Percentiles rank a stretch among this genome's conserved stretches.
Conservation (phyloP, 2,113 vertebrate genomes). For the Entosphenus tridentatus region DNA sequence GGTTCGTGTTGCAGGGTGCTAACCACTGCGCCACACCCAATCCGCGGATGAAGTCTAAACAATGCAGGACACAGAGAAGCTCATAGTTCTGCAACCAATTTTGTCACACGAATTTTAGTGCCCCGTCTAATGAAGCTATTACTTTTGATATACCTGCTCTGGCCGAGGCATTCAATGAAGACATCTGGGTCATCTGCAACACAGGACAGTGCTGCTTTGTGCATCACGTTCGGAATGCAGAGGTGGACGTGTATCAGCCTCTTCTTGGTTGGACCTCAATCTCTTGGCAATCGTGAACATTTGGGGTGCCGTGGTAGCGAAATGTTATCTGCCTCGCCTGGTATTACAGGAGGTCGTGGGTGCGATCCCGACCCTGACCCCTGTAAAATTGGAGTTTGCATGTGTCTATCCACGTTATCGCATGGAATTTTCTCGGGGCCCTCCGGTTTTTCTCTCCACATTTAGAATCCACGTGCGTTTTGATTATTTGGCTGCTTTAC, state of each 20-base stretch:
- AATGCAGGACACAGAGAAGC: neutral
- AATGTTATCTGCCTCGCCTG: too few relatives aligned
- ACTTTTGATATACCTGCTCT: neutral
- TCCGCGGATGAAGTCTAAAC: neutral
- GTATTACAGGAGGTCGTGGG: too few relatives aligned
- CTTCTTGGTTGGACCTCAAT: neutral
- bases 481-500: too few relatives aligned
- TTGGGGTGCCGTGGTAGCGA: too few relatives aligned
- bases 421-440: too few relatives aligned
- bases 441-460: too few relatives aligned
- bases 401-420: too few relatives aligned
- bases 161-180: neutral
- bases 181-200: constrained; percentile 1
- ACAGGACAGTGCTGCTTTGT: neutral
- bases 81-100: neutral
- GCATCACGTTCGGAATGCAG: neutral
- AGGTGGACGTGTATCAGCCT: neutral
- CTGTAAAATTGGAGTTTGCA: too few relatives aligned
- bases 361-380: too few relatives aligned
- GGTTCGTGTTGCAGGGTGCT: too few relatives aligned
- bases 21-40: too few relatives aligned
- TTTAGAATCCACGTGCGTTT: too few relatives aligned
- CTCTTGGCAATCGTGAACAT: neutral
- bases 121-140: neutral
- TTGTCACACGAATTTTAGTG: neutral